Conservation (phyloP, 2,113 vertebrate species). For the Sprattus sprattus region DNA sequence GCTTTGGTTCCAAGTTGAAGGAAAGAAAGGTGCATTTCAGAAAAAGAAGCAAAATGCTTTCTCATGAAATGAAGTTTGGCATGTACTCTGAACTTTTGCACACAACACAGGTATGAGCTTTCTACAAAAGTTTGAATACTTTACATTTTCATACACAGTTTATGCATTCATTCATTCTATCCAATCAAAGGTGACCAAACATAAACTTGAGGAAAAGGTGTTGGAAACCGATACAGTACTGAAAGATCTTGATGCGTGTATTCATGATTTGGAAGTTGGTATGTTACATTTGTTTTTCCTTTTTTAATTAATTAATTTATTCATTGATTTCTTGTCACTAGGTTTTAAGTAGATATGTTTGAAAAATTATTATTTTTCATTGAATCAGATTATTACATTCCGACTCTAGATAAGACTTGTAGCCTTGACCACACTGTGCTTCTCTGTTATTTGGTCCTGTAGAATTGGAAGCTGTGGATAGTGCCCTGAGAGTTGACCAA, state of each 20-base stretch:
- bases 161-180: too few species aligned
- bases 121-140: not conserved
- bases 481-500: slow-evolving; percentile 46
- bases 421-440: not conserved
- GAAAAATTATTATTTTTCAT: not conserved
- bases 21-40: slow-evolving; percentile 64
- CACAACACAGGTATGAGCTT: slow-evolving; percentile 56
- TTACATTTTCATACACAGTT: too few species aligned
- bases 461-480: slow-evolving; percentile 64
- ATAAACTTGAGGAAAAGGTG: slow-evolving; percentile 56
- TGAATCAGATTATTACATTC: too few species aligned
- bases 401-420: too few species aligned
- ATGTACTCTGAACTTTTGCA: slow-evolving; percentile 61
- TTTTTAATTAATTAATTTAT: not conserved
- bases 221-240: slow-evolving; percentile 60
- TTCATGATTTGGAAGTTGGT: slow-evolving; percentile 65
- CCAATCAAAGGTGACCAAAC: slow-evolving; percentile 54
- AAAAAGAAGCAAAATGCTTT: slow-evolving; percentile 64
- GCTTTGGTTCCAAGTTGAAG: slow-evolving; percentile 67
- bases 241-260: slow-evolving; percentile 61
- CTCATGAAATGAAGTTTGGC: slow-evolving; percentile 67
- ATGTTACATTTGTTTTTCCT: not conserved
- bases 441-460: not conserved
- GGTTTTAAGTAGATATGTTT: not conserved
- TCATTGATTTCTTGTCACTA: too few species aligned